These are phyloP conservation scores for Trigoniulus corallinus DNA, from an alignment of 1,140 invertebrate species.

Conservation along the genomic window DNA sequence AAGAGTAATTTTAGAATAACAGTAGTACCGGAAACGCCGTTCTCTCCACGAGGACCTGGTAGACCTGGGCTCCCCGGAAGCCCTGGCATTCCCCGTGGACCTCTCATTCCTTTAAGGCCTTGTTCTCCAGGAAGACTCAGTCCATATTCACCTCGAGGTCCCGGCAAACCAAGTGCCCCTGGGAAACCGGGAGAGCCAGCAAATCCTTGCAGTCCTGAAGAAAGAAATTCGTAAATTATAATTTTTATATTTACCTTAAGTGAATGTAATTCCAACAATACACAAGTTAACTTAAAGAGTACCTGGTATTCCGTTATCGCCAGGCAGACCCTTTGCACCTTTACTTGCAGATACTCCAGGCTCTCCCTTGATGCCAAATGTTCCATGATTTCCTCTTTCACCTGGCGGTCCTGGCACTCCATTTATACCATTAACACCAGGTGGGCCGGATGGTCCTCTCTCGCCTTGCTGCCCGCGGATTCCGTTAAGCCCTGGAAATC, in stretches of 20 bases:
- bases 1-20: not conserved
- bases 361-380: slow-evolving; percentile 30
- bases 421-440: slow-evolving; percentile 11
- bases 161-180: no score
- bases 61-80: slow-evolving; percentile 12
- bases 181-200: not conserved
- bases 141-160: no score
- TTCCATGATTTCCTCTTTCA: slow-evolving; percentile 11
- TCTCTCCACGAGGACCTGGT: slow-evolving; percentile 18
- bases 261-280: no score
- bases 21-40: not conserved
- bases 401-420: slow-evolving; percentile 12
- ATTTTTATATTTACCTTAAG: not conserved
- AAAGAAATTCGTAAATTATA: not conserved
- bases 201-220: not conserved
- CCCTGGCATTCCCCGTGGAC: slow-evolving; percentile 15
- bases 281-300: no score
- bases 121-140: not conserved
- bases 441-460: slow-evolving; percentile 34
- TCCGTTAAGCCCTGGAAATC: not conserved
- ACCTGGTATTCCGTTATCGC: not conserved
- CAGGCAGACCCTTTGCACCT: not conserved
- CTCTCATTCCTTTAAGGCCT: slow-evolving; percentile 1
- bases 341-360: not conserved
- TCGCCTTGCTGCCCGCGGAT: slow-evolving; percentile 22